These are phyloP conservation scores for Germaria angustata DNA, from an alignment of 2,888 invertebrate species.

Conservation along the genomic window DNA sequence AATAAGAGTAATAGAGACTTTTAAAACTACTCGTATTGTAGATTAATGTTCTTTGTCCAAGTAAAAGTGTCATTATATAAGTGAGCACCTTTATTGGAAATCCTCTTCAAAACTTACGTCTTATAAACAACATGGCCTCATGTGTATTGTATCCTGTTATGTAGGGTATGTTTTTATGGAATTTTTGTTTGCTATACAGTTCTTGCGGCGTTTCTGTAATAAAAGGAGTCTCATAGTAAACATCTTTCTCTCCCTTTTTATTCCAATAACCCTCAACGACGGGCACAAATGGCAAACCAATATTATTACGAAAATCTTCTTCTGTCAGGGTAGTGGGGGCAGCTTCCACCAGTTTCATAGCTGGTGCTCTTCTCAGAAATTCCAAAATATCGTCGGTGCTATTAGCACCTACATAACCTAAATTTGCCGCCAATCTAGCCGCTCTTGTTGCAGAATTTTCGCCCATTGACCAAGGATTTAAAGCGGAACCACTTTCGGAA, in stretches of 20 bases:
- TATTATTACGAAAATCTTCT: constrained; percentile 82
- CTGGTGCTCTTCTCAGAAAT: constrained; percentile 82
- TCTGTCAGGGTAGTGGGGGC: constrained; percentile 81
- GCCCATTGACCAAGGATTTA: constrained; percentile 84
- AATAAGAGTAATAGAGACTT: neutral
- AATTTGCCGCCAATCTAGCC: constrained; percentile 82
- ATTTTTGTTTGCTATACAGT: constrained; percentile 78
- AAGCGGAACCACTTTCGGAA: constrained; percentile 83
- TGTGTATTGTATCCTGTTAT: constrained; percentile 85
- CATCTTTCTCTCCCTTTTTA: constrained; percentile 72
- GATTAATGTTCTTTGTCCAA: no score
- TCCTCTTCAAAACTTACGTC: constrained; percentile 78
- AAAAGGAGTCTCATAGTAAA: constrained; percentile 80
- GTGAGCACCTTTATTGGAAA: no score
- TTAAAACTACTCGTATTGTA: no score
- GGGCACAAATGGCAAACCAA: constrained; percentile 83
- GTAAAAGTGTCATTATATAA: no score
- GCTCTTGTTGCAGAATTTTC: constrained; percentile 81
- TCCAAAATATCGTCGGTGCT: constrained; percentile 82
- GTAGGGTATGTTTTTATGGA: constrained; percentile 83
- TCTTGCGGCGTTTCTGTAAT: constrained; percentile 81
- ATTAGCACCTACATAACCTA: constrained; percentile 82
- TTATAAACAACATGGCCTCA: constrained; percentile 84
- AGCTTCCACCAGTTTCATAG: constrained; percentile 83
- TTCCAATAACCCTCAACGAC: constrained; percentile 81